Evolutionary conservation across 2,888 invertebrate genomes (phyloP), one percentile per base, ranked within the genome.

Genomic region (Pollenia labialis): DNA sequence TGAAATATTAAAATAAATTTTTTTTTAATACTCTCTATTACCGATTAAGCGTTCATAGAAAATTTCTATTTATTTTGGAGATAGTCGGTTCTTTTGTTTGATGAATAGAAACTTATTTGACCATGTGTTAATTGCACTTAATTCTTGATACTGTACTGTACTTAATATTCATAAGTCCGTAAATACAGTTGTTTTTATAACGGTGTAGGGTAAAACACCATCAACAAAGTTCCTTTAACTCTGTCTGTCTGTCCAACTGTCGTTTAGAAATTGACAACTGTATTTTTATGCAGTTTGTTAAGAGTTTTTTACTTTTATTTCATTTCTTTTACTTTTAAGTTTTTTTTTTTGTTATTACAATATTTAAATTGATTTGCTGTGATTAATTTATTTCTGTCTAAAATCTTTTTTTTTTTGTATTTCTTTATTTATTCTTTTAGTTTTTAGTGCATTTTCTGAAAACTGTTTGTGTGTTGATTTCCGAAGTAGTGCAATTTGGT

Each of bases 331-430:
- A 23, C 48, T 74, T 60, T 74, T 68, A 23, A 72, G n/a, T 48
- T 46, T 56, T 69, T 71, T 50, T 52, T 84, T 16, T 68, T 68
- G 68, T 69, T 68, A 72, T 52, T 81, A 60, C 66, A 72, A 86
- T 62, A 85, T 88, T 88, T 82, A 82, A 85, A 82, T 88, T 88
- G 86, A 81, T 80, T 86, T 86, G 85, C 86, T 82, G 88, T 85
- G 86, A 79, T 85, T 87, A 87, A 86, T 88, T 85, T 85, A 83
- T 81, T 87, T 82, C 76, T 77, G 44, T 77, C 72, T 71, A 64
- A 64, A 77, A 82, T 54, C 58, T 66, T 40, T 56, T 75, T 69
- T 23, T 75, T 71, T 62, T 40, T 69, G 66, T 23, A 60, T 64
- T 66, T 82, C 71, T 81, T 74, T 64, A 42, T 68, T 74, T 75